phyloP scores from a whole-genome alignment of 2,888 invertebrate species.

The Metallyticus violacea region DNA sequence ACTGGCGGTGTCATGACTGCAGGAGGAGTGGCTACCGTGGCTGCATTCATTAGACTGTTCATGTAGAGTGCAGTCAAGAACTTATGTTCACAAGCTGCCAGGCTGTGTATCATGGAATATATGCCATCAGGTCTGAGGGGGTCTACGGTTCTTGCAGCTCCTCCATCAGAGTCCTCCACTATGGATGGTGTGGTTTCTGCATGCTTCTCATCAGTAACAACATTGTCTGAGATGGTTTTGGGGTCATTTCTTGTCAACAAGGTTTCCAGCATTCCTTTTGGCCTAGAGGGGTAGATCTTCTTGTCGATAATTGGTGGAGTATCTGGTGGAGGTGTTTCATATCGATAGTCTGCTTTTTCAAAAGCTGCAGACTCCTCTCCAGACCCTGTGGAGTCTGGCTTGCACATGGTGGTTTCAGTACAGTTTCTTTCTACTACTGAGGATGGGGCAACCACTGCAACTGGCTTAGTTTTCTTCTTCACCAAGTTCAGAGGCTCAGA shows the following conservation, averaged over 20 bases:
- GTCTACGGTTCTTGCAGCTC: neutral
- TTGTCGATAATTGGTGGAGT: constrained; percentile 28
- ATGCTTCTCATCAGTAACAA: neutral
- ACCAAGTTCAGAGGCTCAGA: constrained; percentile 53
- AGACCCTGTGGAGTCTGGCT: neutral
- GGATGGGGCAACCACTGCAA: constrained; percentile 55
- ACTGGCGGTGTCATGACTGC: constrained; percentile 15
- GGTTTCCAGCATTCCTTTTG: constrained; percentile 33
- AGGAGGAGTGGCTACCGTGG: constrained; percentile 31
- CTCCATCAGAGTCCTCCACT: neutral
- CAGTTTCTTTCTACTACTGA: constrained; percentile 37
- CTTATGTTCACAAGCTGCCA: constrained; percentile 47
- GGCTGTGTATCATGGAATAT: constrained; percentile 46
- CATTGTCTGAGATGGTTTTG: no score
- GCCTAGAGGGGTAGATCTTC: constrained; percentile 32
- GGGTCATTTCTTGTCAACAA: constrained; percentile 28
- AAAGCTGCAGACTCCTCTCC: neutral
- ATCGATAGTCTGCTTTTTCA: neutral
- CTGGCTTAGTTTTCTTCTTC: constrained; percentile 52
- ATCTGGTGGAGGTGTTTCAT: neutral
- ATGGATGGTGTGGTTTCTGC: neutral
- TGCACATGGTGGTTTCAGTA: neutral
- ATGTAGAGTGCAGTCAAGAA: constrained; percentile 50
- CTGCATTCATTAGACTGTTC: constrained; percentile 44
- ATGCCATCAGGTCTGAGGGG: constrained; percentile 41